Evolutionary conservation across 2,113 vertebrate genomes (phyloP).

Genomic region (Podilymbus podiceps): DNA sequence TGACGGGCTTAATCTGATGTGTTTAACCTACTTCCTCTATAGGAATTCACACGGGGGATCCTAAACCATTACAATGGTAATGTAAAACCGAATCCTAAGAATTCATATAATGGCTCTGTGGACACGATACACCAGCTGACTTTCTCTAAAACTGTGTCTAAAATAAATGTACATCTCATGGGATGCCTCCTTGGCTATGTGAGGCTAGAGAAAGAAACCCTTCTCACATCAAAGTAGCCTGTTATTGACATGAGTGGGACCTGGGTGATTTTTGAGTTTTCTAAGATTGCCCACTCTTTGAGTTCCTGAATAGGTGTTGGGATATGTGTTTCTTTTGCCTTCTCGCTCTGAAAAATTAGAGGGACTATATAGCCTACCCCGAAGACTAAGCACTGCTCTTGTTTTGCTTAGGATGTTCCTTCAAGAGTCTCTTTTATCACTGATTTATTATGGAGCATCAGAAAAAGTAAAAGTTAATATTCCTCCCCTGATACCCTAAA

Average conservation of each 20-base stretch:
- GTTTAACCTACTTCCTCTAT: not conserved
- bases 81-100: not conserved
- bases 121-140: not conserved
- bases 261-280: not conserved
- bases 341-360: not conserved
- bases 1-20: not conserved
- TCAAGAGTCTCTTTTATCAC: not conserved
- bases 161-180: not conserved
- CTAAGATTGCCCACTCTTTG: not conserved
- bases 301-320: not conserved
- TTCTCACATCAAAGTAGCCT: not conserved
- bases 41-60: not conserved
- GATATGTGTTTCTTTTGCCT: not conserved
- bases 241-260: not conserved
- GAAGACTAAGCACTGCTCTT: not conserved
- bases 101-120: not conserved
- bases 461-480: not conserved
- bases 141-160: not conserved
- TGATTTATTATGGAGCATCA: not conserved
- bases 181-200: not conserved
- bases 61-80: not conserved
- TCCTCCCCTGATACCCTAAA: not conserved
- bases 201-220: not conserved
- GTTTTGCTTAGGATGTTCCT: not conserved
- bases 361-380: not conserved